A percentile compares a stretch with the other conserved stretches of the same genome.
Conservation (phyloP, 2,888 invertebrate species). For the Pheosia tremula region DNA sequence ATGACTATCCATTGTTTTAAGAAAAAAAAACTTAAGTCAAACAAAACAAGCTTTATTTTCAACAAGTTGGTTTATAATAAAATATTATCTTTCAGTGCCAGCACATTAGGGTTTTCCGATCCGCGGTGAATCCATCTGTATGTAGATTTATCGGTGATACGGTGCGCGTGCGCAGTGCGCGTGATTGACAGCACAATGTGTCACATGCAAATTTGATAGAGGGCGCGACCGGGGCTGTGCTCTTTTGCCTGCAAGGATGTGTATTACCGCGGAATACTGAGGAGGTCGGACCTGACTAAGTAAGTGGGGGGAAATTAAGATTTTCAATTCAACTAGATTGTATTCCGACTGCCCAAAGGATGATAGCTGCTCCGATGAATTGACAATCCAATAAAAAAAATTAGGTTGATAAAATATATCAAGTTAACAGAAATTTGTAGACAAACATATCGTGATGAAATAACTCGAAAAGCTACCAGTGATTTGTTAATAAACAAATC, state of each 20-base stretch:
- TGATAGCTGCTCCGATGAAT: no score
- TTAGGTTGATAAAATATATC: no score
- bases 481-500: no score
- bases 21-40: no score
- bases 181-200: constrained; percentile 77
- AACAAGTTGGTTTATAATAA: constrained; percentile 31
- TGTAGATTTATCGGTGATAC: constrained; percentile 61
- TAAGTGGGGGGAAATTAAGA: neutral
- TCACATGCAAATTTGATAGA: constrained; percentile 61
- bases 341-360: no score
- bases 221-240: constrained; percentile 47
- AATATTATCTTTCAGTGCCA: constrained; percentile 49
- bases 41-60: constrained; percentile 15
- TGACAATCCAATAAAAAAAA: no score
- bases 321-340: no score
- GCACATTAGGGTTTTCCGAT: constrained; percentile 59
- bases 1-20: no score
- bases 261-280: constrained; percentile 15
- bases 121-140: constrained; percentile 47
- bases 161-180: constrained; percentile 52
- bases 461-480: no score
- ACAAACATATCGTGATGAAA: no score
- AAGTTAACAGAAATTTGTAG: no score
- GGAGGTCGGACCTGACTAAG: neutral
- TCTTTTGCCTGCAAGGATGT: constrained; percentile 35